phyloP scores from a whole-genome alignment of 2,888 invertebrate genomes.

The Gibbula magus region DNA sequence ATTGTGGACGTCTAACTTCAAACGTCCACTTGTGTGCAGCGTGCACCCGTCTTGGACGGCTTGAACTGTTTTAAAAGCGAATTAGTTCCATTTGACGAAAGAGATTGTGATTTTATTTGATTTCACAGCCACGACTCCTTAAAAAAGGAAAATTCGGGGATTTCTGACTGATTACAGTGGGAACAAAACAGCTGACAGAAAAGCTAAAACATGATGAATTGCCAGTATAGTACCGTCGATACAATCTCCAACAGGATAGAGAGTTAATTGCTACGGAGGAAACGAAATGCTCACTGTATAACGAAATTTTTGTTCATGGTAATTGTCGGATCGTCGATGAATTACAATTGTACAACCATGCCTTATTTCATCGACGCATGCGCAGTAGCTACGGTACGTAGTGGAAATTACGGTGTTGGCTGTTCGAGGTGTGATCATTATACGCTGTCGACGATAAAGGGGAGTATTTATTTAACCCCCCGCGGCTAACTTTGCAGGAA shows the following conservation, averaged over 20 bases:
- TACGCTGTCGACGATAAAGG: neutral
- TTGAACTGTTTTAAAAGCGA: neutral
- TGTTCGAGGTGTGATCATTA: neutral
- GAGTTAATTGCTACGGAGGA: constrained; percentile 15
- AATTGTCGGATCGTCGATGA: constrained; percentile 9
- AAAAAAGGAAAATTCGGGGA: constrained; percentile 12
- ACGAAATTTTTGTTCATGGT: constrained; percentile 10
- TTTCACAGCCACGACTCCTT: neutral
- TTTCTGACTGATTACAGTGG: neutral
- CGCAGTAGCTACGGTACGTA: neutral
- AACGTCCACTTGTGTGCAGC: too few relatives aligned
- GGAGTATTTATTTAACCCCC: constrained; percentile 10
- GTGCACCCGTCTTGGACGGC: too few relatives aligned
- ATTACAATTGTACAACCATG: neutral
- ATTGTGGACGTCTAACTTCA: too few relatives aligned
- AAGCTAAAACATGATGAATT: constrained; percentile 10
- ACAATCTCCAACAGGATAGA: constrained; percentile 4
- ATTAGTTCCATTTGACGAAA: neutral
- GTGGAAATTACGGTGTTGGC: constrained; percentile 2
- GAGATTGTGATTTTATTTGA: constrained; percentile 16
- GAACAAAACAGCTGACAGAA: constrained; percentile 10
- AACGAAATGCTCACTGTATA: neutral
- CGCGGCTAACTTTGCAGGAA: neutral
- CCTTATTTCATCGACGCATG: neutral
- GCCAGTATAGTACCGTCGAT: neutral